These are phyloP conservation scores for Chaetura pelagica DNA, from an alignment of 2,113 vertebrate species.

Conservation along the genomic window DNA sequence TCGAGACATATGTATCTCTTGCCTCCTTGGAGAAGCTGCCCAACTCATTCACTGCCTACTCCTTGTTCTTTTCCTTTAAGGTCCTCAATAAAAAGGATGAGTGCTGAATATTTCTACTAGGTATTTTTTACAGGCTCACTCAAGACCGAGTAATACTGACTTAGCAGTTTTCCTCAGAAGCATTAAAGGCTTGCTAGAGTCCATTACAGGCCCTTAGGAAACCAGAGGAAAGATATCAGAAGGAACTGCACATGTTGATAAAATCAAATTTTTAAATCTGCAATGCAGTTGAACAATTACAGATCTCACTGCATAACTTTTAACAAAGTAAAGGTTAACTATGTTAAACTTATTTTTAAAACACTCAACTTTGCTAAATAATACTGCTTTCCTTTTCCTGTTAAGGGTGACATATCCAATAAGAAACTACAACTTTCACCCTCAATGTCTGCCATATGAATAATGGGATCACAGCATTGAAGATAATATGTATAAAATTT, in stretches of 20 bases:
- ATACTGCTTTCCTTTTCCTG: constrained; percentile 6
- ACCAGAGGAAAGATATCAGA: constrained; percentile 42
- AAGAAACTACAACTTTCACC: background rate
- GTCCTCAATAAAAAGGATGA: background rate
- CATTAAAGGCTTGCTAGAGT: background rate
- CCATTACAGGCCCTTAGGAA: constrained; percentile 12
- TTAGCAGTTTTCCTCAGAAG: background rate
- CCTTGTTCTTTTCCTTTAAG: background rate
- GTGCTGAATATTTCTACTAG: background rate
- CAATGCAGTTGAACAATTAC: background rate
- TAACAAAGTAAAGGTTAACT: constrained; percentile 4
- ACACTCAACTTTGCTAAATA: background rate
- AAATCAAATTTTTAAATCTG: constrained; percentile 29
- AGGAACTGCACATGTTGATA: constrained; percentile 48
- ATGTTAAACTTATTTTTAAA: constrained; percentile 45
- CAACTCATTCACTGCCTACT: background rate
- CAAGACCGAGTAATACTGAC: background rate
- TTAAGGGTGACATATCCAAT: background rate
- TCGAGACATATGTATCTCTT: background rate
- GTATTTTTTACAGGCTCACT: background rate
- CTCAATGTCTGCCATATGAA: background rate
- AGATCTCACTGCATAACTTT: background rate
- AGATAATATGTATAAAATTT: background rate
- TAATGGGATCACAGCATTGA: constrained; percentile 11
- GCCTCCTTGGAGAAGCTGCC: background rate